A percentile compares a stretch with the other conserved stretches of the same genome.
Conservation (phyloP, 2,888 invertebrate genomes). For the Plutella xylostella region DNA sequence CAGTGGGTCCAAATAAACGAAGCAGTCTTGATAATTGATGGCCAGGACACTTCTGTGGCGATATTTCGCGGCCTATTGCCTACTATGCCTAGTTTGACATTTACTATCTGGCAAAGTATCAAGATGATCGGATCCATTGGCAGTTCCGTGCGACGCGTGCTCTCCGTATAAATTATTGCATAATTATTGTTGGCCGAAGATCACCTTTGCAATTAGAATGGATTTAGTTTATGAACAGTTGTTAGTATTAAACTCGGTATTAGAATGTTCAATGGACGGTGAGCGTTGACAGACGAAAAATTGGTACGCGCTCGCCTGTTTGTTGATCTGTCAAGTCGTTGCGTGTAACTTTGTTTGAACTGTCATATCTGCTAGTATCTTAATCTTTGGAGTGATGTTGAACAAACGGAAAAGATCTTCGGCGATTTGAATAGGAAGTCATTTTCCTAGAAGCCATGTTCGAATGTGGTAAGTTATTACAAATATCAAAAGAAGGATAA, state of each 20-base stretch:
- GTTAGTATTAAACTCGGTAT: not conserved
- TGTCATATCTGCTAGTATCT: no score
- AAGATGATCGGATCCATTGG: constrained; percentile 25
- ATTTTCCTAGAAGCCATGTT: not conserved
- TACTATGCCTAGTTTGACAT: constrained; percentile 12
- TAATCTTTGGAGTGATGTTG: no score
- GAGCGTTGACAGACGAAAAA: no score
- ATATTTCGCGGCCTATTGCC: constrained; percentile 14
- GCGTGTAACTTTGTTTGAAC: no score
- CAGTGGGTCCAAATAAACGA: constrained; percentile 1
- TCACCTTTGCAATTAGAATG: constrained; percentile 7
- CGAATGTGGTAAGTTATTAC: not conserved
- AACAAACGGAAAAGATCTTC: not conserved
- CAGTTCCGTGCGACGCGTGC: constrained; percentile 8
- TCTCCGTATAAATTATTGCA: constrained; percentile 11
- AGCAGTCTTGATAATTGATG: constrained; percentile 1
- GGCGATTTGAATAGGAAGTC: no score
- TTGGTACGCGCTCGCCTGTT: no score
- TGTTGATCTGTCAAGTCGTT: no score
- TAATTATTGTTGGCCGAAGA: constrained; percentile 14
- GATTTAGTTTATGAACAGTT: constrained; percentile 6
- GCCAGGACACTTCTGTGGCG: constrained; percentile 1
- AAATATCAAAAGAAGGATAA: constrained; percentile 16
- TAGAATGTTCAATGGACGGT: not conserved
- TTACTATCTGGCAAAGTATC: constrained; percentile 20